Evolutionary conservation across 2,113 vertebrate species (phyloP).

Genomic region (Terrapene triunguis): DNA sequence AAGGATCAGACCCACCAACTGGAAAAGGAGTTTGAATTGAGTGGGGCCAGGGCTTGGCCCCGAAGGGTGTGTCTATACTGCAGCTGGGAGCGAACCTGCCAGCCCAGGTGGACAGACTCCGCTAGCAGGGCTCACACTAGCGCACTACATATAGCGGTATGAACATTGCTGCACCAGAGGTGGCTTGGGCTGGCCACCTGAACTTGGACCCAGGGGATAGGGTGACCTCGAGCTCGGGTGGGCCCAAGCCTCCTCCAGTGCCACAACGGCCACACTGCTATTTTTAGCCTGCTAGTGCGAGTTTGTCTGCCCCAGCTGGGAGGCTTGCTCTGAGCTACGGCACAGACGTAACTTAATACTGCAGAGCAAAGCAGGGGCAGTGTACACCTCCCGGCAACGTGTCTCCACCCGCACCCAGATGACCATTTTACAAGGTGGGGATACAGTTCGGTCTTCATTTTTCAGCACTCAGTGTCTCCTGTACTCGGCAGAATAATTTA

Average conservation of each 20-base stretch:
- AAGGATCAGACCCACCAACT: background rate
- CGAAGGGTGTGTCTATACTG: background rate
- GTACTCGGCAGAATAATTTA: background rate
- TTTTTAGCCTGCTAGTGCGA: no score
- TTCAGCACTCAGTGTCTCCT: conserved; percentile 12
- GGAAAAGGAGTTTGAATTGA: background rate
- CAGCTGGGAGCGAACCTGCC: background rate
- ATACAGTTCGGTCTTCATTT: background rate
- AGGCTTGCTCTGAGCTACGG: no score
- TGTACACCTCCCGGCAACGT: background rate
- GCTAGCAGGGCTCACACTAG: no score
- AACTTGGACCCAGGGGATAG: no score
- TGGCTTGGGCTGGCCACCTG: no score
- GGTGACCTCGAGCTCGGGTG: no score
- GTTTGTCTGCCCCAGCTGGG: no score
- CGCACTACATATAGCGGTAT: no score
- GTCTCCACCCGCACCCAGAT: background rate
- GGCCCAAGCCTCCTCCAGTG: no score
- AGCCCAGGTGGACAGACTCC: background rate
- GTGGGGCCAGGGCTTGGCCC: background rate
- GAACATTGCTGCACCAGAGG: no score
- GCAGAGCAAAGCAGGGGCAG: background rate
- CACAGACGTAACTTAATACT: background rate
- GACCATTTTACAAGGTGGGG: background rate
- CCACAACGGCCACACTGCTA: no score